Evolutionary conservation across 2,797 vertebrate species (phyloP), one percentile per base, ranked within the genome.

Genomic region (Lepilemur ruficaudatus): DNA sequence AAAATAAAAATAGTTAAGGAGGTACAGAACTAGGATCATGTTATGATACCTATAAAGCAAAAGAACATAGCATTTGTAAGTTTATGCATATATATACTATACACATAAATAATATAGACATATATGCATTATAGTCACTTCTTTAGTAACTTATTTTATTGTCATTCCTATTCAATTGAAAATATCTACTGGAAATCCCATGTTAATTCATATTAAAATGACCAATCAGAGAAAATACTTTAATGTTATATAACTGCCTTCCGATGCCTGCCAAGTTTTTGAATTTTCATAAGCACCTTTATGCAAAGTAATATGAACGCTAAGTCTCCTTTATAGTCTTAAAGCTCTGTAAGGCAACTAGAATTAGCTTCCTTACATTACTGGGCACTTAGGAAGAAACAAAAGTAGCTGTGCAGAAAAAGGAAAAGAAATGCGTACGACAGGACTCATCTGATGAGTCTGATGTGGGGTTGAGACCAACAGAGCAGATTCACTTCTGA

Each of bases 1-100:
- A 78, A 55, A 78, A 92, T 75, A 96, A 79, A 91, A 65, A 94
- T 25, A 67, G 52, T 55, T 96, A 97, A 97, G 69, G 12, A 79
- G 67, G 2, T 59, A 72, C 67, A 97, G 0, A 96, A 85, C 81
- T 91, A 95, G 28, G 4, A 65, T 96, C 87, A 96, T 11, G 57
- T 38, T 84, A 59, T 69, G 76, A 87, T 59, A 78, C 25, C 30
- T 75, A 28, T 5, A 92, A 92, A 89, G n/a, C 15, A 59, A 96
- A 48, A 92, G 3, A 89, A 94, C 18, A 41, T 0, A 93, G n/a
- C 35, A 91, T 28, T 63, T 89, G 9, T n/a, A 63, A 41, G 12
- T 52, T 76, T 84, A 20, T 30, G 55, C 13, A 32, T 28, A 55
- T 9, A 55, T 9, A 41, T 20, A 63, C 11, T n/a, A 55, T 22